Evolutionary conservation across 2,888 invertebrate genomes (phyloP).

Genomic region (Harpalus rufipes): DNA sequence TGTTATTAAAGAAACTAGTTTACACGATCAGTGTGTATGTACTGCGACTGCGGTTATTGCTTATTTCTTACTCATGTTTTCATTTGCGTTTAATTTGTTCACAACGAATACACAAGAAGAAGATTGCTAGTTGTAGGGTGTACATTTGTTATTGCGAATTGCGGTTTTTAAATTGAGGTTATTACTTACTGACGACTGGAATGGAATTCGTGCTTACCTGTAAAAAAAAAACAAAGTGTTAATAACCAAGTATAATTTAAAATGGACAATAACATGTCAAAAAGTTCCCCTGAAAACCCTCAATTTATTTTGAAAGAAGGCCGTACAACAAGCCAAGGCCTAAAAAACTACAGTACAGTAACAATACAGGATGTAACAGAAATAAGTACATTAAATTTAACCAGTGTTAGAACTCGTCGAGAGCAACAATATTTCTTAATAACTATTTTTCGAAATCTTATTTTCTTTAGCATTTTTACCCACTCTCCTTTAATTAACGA

Average conservation of each 20-base stretch:
- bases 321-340: too few relatives aligned
- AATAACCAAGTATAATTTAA: not conserved
- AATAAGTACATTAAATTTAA: too few relatives aligned
- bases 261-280: not conserved
- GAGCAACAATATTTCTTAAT: too few relatives aligned
- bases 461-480: too few relatives aligned
- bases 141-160: not conserved
- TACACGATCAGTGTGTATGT: slow-evolving; percentile 16
- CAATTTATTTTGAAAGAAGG: too few relatives aligned
- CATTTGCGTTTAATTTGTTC: slow-evolving; percentile 37
- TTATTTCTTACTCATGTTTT: slow-evolving; percentile 21
- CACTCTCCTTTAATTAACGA: too few relatives aligned
- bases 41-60: slow-evolving; percentile 13
- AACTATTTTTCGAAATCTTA: too few relatives aligned
- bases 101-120: slow-evolving; percentile 18
- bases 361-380: too few relatives aligned
- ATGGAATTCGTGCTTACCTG: slow-evolving; percentile 14
- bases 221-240: slow-evolving; percentile 12
- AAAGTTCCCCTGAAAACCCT: not conserved
- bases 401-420: too few relatives aligned
- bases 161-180: slow-evolving; percentile 36
- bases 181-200: slow-evolving; percentile 10
- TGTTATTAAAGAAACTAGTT: slow-evolving; percentile 45
- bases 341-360: too few relatives aligned
- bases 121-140: slow-evolving; percentile 15